Evolutionary conservation across 2,797 vertebrate genomes (phyloP).

Genomic region (Lemur catta): DNA sequence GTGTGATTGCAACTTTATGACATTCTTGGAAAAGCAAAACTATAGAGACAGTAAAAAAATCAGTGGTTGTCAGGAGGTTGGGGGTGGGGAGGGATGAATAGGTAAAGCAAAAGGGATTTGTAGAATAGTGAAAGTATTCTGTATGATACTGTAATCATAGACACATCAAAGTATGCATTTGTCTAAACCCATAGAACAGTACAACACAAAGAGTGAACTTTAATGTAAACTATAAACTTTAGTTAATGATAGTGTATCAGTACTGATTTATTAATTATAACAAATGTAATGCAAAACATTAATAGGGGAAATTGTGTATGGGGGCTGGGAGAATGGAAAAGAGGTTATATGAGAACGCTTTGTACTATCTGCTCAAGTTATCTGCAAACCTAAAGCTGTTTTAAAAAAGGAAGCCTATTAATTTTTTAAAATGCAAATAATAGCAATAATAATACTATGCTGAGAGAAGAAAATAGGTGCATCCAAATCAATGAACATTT

Average conservation of each 20-base stretch:
- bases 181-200: neutral
- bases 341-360: neutral
- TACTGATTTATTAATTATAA: neutral
- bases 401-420: neutral
- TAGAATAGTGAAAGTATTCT: neutral
- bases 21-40: neutral
- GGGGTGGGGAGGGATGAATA: neutral
- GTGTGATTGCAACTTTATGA: neutral
- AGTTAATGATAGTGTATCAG: neutral
- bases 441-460: neutral
- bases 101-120: neutral
- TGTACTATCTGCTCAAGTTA: neutral
- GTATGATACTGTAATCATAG: neutral
- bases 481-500: constrained; percentile 3
- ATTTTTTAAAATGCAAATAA: neutral
- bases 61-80: neutral
- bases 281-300: neutral
- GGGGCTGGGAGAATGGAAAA: fast-evolving
- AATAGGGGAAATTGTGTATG: neutral
- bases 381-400: neutral
- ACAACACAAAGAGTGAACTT: neutral
- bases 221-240: neutral
- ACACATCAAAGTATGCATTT: neutral
- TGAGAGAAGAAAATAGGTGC: neutral
- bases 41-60: neutral